These are phyloP conservation scores for Protomyctophum bolini DNA, from an alignment of 2,113 vertebrate genomes.

Conservation along the genomic window DNA sequence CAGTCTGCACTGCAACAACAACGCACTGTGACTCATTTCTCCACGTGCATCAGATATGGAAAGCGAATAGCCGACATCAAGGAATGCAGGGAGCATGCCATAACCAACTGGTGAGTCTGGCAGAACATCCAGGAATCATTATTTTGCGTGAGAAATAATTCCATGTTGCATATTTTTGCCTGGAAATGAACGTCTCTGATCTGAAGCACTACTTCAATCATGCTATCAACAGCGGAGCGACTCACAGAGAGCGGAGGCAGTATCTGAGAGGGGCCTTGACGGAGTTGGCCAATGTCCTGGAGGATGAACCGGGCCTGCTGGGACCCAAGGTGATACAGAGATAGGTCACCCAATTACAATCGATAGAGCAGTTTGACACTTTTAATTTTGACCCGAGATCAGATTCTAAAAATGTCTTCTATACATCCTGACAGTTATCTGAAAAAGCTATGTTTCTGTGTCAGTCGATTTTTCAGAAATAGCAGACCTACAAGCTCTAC, in stretches of 20 bases:
- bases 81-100: conserved; percentile 86
- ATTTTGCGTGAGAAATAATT: conserved; percentile 12
- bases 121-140: background rate
- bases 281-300: conserved; percentile 84
- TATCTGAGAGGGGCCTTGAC: conserved; percentile 84
- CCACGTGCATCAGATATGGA: conserved; percentile 76
- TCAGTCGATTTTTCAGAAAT: no score
- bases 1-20: no score
- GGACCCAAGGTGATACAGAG: conserved; percentile 86
- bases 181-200: conserved; percentile 17
- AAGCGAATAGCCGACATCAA: conserved; percentile 89
- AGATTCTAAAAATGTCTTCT: no score
- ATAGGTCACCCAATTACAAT: background rate
- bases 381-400: no score
- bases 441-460: no score
- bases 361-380: no score
- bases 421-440: no score
- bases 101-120: conserved; percentile 80
- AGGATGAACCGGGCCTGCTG: conserved; percentile 89
- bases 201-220: background rate
- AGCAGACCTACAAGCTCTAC: no score
- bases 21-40: background rate
- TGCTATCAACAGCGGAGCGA: conserved; percentile 76
- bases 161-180: background rate
- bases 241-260: conserved; percentile 84